Evolutionary conservation across 1,140 invertebrate genomes (phyloP).

Genomic region (Drusus annulatus): DNA sequence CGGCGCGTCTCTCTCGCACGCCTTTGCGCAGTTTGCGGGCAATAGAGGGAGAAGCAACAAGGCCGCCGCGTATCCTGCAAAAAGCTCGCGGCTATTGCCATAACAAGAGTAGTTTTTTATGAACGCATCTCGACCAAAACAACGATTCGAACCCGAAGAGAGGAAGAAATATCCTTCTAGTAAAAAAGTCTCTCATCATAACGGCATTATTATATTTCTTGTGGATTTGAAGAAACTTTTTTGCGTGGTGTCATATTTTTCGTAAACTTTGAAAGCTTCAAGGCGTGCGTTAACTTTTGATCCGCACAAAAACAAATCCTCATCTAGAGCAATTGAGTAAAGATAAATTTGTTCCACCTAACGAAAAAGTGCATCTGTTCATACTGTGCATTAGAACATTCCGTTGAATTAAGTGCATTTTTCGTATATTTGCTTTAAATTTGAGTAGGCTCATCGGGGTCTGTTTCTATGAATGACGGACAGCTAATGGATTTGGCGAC

Average conservation of each 20-base stretch:
- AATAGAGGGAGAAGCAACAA: not conserved
- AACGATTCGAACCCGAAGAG: not conserved
- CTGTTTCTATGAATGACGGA: conserved; percentile 30
- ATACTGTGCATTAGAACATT: too few species aligned
- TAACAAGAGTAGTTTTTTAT: conserved; percentile 14
- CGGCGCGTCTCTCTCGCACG: conserved; percentile 7
- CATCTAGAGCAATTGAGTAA: not conserved
- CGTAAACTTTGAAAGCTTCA: not conserved
- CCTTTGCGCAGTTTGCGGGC: not conserved
- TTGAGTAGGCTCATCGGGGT: not conserved
- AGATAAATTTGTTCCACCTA: not conserved
- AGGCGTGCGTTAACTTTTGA: conserved; percentile 2
- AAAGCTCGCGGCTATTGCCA: not conserved
- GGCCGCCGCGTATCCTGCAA: conserved; percentile 32
- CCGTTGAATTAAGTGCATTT: not conserved
- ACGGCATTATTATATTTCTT: not conserved
- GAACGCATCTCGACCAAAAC: not conserved
- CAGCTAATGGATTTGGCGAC: conserved; percentile 25
- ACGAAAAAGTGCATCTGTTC: not conserved
- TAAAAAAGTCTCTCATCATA: not conserved
- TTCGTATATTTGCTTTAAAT: not conserved
- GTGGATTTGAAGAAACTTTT: not conserved
- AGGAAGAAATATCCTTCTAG: not conserved
- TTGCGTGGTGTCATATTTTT: not conserved
- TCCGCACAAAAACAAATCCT: not conserved